A percentile compares a stretch with the other conserved stretches of the same genome.
phyloP scores from a whole-genome alignment of 2,113 vertebrate genomes.

The Rousettus leschenaultii region DNA sequence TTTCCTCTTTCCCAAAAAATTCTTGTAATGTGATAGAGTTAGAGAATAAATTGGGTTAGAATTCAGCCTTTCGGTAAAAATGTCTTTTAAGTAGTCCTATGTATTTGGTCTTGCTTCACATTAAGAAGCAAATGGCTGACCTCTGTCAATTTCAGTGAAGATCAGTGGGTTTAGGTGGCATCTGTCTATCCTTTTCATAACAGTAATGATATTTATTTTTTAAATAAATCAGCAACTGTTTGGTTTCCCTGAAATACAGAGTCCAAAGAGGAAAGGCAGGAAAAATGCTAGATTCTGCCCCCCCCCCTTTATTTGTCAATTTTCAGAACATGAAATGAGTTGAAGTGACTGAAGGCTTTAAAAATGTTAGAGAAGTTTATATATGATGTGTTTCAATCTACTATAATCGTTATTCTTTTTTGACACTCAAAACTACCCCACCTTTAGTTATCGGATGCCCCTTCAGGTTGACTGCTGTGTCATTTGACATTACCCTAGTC shows the following conservation, averaged over 20 bases:
- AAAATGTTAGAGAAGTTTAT: neutral
- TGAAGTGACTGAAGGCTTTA: constrained; percentile 15
- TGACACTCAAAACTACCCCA: neutral
- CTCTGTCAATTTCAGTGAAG: neutral
- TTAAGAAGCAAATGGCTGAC: neutral
- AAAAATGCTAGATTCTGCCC: neutral
- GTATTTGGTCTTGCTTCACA: neutral
- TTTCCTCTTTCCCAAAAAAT: neutral
- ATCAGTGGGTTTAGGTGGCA: neutral
- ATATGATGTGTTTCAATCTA: neutral
- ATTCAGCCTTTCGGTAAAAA: neutral
- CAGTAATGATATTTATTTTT: neutral
- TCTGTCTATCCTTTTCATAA: neutral
- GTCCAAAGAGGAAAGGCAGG: neutral
- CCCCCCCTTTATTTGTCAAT: neutral
- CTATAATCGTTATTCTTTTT: neutral
- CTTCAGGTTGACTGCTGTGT: neutral
- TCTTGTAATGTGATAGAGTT: neutral
- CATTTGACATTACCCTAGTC: neutral
- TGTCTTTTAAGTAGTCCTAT: neutral
- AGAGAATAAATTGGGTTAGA: neutral
- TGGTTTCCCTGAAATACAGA: constrained; percentile 10
- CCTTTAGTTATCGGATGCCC: neutral
- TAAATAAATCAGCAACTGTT: neutral
- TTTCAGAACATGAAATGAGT: constrained; percentile 20